These are phyloP conservation scores for Popillia japonica DNA, from an alignment of 1,140 invertebrate genomes.

Conservation along the genomic window DNA sequence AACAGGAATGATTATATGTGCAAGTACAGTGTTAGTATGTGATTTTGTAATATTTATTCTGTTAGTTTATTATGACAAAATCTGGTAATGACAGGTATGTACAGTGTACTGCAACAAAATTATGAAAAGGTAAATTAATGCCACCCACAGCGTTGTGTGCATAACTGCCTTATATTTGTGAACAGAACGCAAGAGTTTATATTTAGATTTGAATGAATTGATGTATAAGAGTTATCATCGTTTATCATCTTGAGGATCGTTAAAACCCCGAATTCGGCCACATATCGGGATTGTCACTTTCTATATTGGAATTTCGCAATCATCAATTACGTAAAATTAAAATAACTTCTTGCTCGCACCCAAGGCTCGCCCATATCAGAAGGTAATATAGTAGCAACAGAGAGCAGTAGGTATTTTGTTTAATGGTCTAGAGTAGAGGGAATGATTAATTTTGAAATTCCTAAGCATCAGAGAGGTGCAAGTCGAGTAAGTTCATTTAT, in stretches of 20 bases:
- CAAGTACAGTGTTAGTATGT: too few relatives aligned
- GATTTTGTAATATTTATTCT: too few relatives aligned
- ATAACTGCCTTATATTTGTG: too few relatives aligned
- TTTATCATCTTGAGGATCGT: neutral
- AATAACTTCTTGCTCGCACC: conserved; percentile 19
- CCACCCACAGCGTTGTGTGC: too few relatives aligned
- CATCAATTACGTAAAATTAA: conserved; percentile 33
- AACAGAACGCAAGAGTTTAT: too few relatives aligned
- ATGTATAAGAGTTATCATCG: neutral
- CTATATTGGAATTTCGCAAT: conserved; percentile 27
- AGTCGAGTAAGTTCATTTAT: conserved; percentile 32
- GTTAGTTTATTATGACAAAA: too few relatives aligned
- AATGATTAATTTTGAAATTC: conserved; percentile 35
- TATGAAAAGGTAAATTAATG: too few relatives aligned
- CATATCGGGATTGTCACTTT: neutral
- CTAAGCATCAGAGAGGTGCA: neutral
- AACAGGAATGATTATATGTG: too few relatives aligned
- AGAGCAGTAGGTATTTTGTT: conserved; percentile 17
- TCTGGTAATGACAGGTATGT: too few relatives aligned
- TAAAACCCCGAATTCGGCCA: neutral
- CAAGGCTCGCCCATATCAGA: neutral
- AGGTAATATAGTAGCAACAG: neutral
- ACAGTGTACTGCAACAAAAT: too few relatives aligned
- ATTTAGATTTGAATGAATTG: too few relatives aligned
- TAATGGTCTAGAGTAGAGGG: conserved; percentile 30